Evolutionary conservation across 2,113 vertebrate species (phyloP).

Genomic region (Atlantisia rogersi): DNA sequence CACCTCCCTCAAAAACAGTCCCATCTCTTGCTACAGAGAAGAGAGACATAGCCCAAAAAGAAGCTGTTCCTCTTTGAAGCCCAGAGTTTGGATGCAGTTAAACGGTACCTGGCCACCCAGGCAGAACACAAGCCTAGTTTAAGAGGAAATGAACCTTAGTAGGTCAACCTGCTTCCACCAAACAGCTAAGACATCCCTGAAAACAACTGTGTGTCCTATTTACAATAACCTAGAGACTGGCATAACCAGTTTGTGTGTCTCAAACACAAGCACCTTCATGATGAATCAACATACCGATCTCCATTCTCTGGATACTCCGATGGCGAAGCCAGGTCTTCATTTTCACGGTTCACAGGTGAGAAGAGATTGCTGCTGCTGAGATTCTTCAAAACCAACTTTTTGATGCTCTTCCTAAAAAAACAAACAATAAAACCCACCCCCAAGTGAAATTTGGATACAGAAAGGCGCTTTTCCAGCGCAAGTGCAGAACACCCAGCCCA

Average conservation of each 20-base stretch:
- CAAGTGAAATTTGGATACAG: neutral
- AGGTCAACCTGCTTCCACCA: fast-evolving
- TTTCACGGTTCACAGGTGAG: slow-evolving; percentile 82
- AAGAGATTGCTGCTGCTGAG: slow-evolving; percentile 87
- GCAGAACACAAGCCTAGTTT: fast-evolving
- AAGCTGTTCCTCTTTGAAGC: neutral
- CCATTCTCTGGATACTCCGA: slow-evolving; percentile 89
- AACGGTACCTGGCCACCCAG: neutral
- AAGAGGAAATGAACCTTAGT: neutral
- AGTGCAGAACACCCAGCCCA: neutral
- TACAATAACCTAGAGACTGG: neutral
- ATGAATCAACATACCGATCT: slow-evolving; percentile 76
- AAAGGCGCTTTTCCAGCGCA: neutral
- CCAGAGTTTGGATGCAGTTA: neutral
- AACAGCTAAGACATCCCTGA: neutral
- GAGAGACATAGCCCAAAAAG: fast-evolving
- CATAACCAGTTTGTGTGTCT: neutral
- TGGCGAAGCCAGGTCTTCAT: slow-evolving; percentile 85
- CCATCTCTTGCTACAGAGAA: neutral
- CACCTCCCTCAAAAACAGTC: neutral
- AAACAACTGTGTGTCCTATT: fast-evolving
- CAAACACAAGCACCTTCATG: fast-evolving
- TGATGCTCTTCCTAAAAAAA: slow-evolving; percentile 89
- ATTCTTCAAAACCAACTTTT: slow-evolving; percentile 95
- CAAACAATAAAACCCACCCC: neutral